phyloP scores from a whole-genome alignment of 2,113 vertebrate species.

The Ptyas mucosa region DNA sequence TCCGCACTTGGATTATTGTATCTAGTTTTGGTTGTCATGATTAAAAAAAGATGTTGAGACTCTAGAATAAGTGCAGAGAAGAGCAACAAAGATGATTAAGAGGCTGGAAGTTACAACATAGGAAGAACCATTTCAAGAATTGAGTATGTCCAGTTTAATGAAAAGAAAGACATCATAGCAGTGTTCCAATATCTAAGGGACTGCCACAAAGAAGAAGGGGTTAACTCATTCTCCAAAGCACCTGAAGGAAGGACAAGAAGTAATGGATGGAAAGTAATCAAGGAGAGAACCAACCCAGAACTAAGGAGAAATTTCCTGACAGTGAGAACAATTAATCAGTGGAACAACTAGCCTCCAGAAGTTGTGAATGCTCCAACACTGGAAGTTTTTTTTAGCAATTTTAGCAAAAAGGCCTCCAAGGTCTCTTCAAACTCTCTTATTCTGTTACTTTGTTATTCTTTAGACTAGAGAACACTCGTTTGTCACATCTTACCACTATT shows the following conservation, averaged over 20 bases:
- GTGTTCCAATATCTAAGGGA: not conserved
- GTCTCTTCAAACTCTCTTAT: not conserved
- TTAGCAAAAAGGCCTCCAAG: too few relatives aligned
- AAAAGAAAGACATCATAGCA: not conserved
- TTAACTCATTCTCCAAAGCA: not conserved
- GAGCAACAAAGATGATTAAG: not conserved
- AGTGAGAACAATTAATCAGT: not conserved
- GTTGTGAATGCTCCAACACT: not conserved
- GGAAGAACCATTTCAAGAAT: not conserved
- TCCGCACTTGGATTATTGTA: not conserved
- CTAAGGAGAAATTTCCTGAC: not conserved
- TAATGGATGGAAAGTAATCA: not conserved
- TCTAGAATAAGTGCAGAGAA: not conserved
- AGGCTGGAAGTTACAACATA: not conserved
- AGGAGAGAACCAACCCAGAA: not conserved
- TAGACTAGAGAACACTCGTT: not conserved
- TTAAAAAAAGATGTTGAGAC: not conserved
- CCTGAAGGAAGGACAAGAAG: not conserved
- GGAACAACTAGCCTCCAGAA: not conserved
- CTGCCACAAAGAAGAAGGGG: not conserved
- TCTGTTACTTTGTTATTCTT: not conserved
- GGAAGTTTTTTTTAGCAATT: not conserved
- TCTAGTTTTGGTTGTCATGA: not conserved
- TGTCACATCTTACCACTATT: not conserved
- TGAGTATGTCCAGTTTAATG: not conserved